Conservation (phyloP, 2,888 invertebrate genomes). For the Drosophila algonquin region DNA sequence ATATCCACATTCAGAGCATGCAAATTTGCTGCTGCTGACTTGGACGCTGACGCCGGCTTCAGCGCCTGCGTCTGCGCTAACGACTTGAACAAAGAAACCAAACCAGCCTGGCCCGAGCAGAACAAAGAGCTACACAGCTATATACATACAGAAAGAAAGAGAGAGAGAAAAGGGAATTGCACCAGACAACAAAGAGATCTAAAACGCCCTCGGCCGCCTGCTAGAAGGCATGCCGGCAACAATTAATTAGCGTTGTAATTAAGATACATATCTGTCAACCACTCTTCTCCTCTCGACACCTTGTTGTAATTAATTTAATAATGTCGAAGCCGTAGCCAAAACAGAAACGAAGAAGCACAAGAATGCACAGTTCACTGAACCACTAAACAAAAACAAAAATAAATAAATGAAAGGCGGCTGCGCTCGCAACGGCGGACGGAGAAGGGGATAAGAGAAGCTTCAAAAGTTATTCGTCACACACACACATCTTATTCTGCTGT, state of each 20-base stretch:
- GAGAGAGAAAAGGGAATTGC: constrained; percentile 59
- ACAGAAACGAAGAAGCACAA: neutral
- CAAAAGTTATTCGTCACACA: constrained; percentile 28
- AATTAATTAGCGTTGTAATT: constrained; percentile 38
- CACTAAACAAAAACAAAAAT: constrained; percentile 8
- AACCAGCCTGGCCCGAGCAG: constrained; percentile 29
- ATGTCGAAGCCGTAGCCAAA: constrained; percentile 2
- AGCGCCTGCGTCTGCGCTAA: constrained; percentile 24
- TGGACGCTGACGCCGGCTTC: constrained; percentile 18
- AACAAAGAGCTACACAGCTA: constrained; percentile 23
- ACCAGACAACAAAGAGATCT: constrained; percentile 68
- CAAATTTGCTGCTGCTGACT: constrained; percentile 15
- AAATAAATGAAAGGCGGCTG: constrained; percentile 1
- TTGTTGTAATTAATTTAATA: constrained; percentile 24
- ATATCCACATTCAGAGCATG: constrained; percentile 38
- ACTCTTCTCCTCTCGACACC: neutral
- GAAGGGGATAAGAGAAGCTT: neutral
- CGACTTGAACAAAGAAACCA: constrained; percentile 46
- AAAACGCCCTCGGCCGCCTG: constrained; percentile 1
- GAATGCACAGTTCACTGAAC: constrained; percentile 48
- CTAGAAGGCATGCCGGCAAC: constrained; percentile 12
- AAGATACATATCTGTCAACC: constrained; percentile 13
- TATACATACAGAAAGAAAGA: neutral
- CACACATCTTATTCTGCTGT: constrained; percentile 21
- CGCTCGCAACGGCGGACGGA: neutral